These are phyloP conservation scores for Phaedon cochleariae DNA, from an alignment of 2,888 invertebrate species.

Conservation along the genomic window DNA sequence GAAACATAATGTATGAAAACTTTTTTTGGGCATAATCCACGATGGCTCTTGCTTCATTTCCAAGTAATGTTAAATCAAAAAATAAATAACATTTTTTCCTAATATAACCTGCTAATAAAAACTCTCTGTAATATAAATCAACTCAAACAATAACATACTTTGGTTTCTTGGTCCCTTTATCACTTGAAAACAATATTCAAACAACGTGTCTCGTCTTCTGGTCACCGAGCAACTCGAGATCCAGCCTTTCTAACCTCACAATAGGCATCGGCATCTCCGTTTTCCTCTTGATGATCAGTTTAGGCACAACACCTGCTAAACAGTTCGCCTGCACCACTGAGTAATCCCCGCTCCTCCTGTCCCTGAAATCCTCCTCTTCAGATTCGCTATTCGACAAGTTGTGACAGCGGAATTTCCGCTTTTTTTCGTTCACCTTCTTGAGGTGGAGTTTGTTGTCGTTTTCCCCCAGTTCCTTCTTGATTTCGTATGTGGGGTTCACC, in stretches of 20 bases:
- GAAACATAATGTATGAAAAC: no score
- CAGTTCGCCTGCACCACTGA: slow-evolving; percentile 49
- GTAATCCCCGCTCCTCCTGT: slow-evolving; percentile 44
- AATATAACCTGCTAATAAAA: slow-evolving; percentile 1
- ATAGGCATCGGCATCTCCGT: slow-evolving; percentile 50
- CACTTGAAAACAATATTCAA: slow-evolving; percentile 34
- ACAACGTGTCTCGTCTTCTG: slow-evolving; percentile 30
- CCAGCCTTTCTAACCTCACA: slow-evolving; percentile 50
- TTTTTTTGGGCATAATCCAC: not conserved
- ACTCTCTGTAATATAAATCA: not conserved
- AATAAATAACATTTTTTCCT: slow-evolving; percentile 12
- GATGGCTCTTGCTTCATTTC: not conserved
- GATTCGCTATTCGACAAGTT: slow-evolving; percentile 44
- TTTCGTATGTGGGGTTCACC: slow-evolving; percentile 37
- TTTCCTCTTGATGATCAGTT: slow-evolving; percentile 54
- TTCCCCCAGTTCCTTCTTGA: slow-evolving; percentile 31
- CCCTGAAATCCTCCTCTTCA: slow-evolving; percentile 37
- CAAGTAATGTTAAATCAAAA: not conserved
- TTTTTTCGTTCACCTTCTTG: slow-evolving; percentile 44
- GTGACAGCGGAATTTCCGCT: slow-evolving; percentile 44
- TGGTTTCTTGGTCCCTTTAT: slow-evolving; percentile 49
- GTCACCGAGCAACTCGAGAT: slow-evolving; percentile 41
- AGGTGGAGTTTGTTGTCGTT: slow-evolving; percentile 44
- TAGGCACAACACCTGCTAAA: slow-evolving; percentile 50
- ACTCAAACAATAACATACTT: slow-evolving; percentile 26